Base-by-base conservation (phyloP, 1,140 invertebrate genomes). In the Zaprionus inermis region DNA sequence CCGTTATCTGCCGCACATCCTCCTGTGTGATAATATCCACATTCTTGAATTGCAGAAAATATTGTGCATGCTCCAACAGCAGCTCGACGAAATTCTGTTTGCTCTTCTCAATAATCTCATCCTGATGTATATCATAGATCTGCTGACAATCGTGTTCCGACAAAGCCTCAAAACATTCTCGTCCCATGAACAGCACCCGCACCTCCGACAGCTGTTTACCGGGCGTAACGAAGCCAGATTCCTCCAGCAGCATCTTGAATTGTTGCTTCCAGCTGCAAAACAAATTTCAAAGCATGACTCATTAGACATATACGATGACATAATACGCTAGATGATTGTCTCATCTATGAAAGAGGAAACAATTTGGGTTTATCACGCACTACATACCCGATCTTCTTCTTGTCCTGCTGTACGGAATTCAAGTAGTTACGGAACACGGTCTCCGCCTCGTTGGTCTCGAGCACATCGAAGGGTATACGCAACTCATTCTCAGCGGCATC, bases 91-190 rank as follows among this genome's bases (percentile, higher is more conserved):
- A 98, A 93, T 98, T 98, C 74, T 97, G 95, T 92, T 98, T 97
- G 30, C 98, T 97, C 88, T 96, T 95, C 82, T 97, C 95, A 88
- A 97, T 97, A 56, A 99, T 96, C 91, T 98, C 97, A 78, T 96
- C 95, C 93, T 99, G 98, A 93, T 99, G 98, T 69, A 97, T 95
- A 79, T 99, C 97, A 93, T 99, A 99, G 81, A 99, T 98, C 81
- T 97, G 94, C 88, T 97, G 96, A 86, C 98, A 97, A 91, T 99
- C 98, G 54, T 96, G 94, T 88, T 98, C 97, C 0, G 97, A 96
- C 22, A 99, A 93, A 1, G 96, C 96, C 92, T 98, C 97, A 92
- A 98, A 99, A 90, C 98, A 98, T 92, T 99, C 98, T 30, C 98
- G 94, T 0, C 98, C 98, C 95, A 98, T 97, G 91, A 99, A 98